These are phyloP conservation scores for Craseonycteris thonglongyai DNA, from an alignment of 2,113 vertebrate genomes.

Conservation along the genomic window DNA sequence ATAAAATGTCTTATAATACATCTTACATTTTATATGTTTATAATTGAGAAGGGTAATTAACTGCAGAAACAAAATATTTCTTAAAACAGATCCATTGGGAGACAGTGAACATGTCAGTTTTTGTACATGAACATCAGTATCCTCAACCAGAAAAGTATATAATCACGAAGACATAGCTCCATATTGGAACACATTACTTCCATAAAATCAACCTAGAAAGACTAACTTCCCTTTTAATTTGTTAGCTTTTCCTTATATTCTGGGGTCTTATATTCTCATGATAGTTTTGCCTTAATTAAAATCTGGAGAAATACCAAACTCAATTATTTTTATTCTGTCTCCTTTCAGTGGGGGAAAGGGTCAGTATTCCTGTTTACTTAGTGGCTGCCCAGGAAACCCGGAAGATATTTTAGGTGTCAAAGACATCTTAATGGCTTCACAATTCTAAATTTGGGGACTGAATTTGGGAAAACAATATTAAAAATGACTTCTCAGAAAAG, in stretches of 20 bases:
- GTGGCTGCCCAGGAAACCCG: background rate
- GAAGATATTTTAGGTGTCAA: background rate
- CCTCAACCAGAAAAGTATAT: background rate
- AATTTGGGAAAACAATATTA: background rate
- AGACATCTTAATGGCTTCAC: background rate
- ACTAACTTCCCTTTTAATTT: background rate
- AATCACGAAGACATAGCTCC: background rate
- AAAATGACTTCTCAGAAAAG: background rate
- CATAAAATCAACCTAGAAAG: background rate
- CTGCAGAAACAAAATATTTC: background rate
- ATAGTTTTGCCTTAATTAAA: background rate
- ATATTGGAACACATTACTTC: background rate
- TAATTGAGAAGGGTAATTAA: background rate
- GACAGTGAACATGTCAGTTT: background rate
- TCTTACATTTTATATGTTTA: too few relatives aligned
- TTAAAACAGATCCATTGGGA: background rate
- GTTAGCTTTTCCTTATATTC: background rate
- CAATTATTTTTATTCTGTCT: background rate
- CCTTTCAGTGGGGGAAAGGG: background rate
- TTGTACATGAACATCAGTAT: background rate
- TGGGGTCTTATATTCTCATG: background rate
- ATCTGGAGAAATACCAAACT: background rate
- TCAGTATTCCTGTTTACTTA: background rate
- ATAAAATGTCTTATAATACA: background rate
- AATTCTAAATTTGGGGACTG: background rate